Evolutionary conservation across 2,113 vertebrate species (phyloP).

Genomic region (Muntiacus reevesi): DNA sequence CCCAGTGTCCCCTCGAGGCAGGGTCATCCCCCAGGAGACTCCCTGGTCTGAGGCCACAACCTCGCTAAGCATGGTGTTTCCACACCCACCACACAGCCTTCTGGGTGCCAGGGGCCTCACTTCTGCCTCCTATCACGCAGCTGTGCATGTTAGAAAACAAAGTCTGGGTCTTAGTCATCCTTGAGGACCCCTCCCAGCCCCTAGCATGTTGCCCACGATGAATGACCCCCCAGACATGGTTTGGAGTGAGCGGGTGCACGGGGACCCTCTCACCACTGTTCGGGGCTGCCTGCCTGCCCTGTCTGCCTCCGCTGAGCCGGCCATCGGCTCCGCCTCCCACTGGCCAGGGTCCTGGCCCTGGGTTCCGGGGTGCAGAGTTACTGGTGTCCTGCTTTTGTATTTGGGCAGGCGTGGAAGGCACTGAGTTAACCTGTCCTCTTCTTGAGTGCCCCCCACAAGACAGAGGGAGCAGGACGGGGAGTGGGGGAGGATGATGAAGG

Average conservation of each 20-base stretch:
- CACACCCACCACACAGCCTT: not conserved
- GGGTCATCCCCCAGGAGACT: not conserved
- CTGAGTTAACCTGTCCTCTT: not conserved
- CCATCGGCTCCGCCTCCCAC: not conserved
- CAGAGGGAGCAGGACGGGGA: not conserved
- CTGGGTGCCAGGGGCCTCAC: accelerated
- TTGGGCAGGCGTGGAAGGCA: not conserved
- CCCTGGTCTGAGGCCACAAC: not conserved
- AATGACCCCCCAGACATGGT: not conserved
- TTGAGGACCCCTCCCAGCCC: not conserved
- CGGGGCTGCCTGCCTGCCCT: not conserved
- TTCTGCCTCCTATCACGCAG: not conserved
- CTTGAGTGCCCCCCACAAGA: not conserved
- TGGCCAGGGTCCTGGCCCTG: not conserved
- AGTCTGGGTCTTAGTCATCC: not conserved
- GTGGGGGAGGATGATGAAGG: accelerated
- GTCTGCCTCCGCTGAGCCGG: accelerated
- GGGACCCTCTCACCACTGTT: not conserved
- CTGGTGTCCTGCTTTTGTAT: accelerated
- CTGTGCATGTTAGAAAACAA: not conserved
- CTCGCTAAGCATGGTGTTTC: not conserved
- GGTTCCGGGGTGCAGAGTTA: not conserved
- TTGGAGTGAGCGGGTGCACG: accelerated
- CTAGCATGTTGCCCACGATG: not conserved
- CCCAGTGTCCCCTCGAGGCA: not conserved